Evolutionary conservation across 1,140 invertebrate species (phyloP).

Genomic region (Hyposmocoma kahamanoa): DNA sequence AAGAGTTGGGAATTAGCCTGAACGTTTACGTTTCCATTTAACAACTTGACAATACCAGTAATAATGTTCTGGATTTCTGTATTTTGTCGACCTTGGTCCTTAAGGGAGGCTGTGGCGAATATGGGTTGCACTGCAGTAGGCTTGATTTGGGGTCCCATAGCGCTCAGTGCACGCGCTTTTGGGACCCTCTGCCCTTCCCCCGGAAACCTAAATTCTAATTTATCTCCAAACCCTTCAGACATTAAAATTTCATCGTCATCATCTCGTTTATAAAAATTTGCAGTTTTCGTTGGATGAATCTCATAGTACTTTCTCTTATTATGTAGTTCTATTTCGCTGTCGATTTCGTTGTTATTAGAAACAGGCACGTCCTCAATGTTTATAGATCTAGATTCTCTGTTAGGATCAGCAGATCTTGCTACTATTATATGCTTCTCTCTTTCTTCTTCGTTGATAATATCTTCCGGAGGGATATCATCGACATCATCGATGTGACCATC

Average conservation of each 20-base stretch:
- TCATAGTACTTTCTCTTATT: slow-evolving; percentile 65
- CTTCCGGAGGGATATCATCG: slow-evolving; percentile 37
- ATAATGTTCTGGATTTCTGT: slow-evolving; percentile 94
- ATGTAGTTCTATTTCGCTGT: slow-evolving; percentile 63
- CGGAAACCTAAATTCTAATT: slow-evolving; percentile 71
- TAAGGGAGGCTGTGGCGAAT: slow-evolving; percentile 60
- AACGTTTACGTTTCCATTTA: slow-evolving; percentile 91
- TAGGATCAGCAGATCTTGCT: slow-evolving; percentile 52
- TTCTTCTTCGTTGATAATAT: slow-evolving; percentile 28
- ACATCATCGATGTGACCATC: slow-evolving; percentile 49
- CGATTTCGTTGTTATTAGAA: slow-evolving; percentile 60
- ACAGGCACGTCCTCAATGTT: slow-evolving; percentile 50
- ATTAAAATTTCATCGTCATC: slow-evolving; percentile 48
- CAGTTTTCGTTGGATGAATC: slow-evolving; percentile 64
- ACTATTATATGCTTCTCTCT: slow-evolving; percentile 43
- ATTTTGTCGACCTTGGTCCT: slow-evolving; percentile 72
- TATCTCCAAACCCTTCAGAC: slow-evolving; percentile 50
- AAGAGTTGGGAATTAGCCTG: slow-evolving; percentile 78
- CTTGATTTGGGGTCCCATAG: slow-evolving; percentile 78
- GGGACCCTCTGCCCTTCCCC: slow-evolving; percentile 84
- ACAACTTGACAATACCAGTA: slow-evolving; percentile 89
- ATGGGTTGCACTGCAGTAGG: slow-evolving; percentile 68
- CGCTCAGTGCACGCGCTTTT: slow-evolving; percentile 75
- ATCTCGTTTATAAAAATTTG: slow-evolving; percentile 33
- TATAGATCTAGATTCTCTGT: slow-evolving; percentile 54